These are phyloP conservation scores for Poecilus cupreus DNA, from an alignment of 2,888 invertebrate genomes.

Conservation along the genomic window DNA sequence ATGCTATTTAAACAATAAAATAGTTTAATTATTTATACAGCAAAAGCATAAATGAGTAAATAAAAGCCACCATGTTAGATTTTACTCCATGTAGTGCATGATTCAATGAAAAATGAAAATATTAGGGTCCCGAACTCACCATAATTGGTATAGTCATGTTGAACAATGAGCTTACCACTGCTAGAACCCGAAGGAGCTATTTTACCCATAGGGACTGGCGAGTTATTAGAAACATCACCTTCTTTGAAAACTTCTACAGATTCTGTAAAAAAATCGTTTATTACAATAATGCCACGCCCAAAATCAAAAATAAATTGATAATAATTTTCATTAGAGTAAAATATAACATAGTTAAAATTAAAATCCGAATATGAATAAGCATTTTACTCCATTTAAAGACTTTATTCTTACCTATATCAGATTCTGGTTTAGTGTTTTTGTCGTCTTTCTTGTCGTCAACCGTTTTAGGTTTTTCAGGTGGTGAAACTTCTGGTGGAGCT, in stretches of 20 bases:
- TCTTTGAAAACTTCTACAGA: not conserved
- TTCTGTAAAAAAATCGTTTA: constrained; percentile 9
- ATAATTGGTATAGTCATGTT: constrained; percentile 55
- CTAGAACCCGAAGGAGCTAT: not conserved
- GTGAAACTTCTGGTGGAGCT: too few species aligned
- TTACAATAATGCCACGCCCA: constrained; percentile 5
- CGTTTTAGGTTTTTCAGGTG: not conserved
- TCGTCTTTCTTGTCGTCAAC: not conserved
- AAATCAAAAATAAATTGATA: not conserved
- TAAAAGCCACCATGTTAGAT: constrained; percentile 13
- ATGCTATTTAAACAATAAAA: not conserved
- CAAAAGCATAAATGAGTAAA: not conserved
- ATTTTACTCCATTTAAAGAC: not conserved
- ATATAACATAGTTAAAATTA: not conserved
- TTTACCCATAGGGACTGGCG: not conserved
- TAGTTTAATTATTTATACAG: not conserved
- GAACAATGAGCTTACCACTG: constrained; percentile 53
- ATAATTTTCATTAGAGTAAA: not conserved
- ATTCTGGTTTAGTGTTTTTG: not conserved
- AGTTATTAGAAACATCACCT: not conserved
- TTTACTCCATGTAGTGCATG: not conserved
- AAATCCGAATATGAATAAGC: too few species aligned
- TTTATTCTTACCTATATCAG: not conserved
- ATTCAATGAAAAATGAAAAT: not conserved
- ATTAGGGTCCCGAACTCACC: constrained; percentile 44